Evolutionary conservation across 2,797 vertebrate genomes (phyloP), one percentile per base, ranked within the genome.

Genomic region (Spea hammondii): DNA sequence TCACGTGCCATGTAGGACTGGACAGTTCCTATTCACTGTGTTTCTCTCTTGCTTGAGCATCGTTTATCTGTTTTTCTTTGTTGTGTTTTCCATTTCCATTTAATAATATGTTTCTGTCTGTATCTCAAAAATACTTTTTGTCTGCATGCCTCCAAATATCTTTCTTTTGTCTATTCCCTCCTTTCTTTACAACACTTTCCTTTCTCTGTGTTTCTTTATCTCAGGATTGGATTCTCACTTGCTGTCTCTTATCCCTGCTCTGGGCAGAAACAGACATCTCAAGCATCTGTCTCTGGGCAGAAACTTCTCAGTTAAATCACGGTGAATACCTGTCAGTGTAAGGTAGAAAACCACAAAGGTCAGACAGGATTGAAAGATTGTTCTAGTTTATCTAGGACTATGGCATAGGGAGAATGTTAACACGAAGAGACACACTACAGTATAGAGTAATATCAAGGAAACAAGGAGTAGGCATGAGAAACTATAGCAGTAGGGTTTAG

Each of bases 291-390:
- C 95, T 86, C 85, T 96, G 79, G 96, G 96, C 78, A 97, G 95
- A 90, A 96, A 97, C 89, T 96, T 97, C 90, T 95, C 93, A 82
- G 93, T 96, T 90, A 97, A 97, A 90, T 93, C 94, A 89, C 94
- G 95, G 95, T 97, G 70, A 86, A 88, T 45, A 49, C 75, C 14
- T 51, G 14, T 67, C 11, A 11, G 48, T 17, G 7, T 70, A 11
- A 8, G 49, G 12, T 8, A 55, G n/a, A 70, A 55, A 12, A 11
- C 50, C n/a, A 6, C 8, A 69, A 8, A 10, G 32, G 32, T 32
- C 32, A 32, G 32, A 32, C 32, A 8, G 13, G 50, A 74, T 51
- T 44, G 48, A 65, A 65, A 65, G 72, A 10, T 14, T 74, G 13
- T 49, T 73, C 9, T 65, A 47, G 14, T 65, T 11, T 74, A 32